A percentile compares a stretch with the other conserved stretches of the same genome.
Evolutionary conservation across 2,113 vertebrate species (phyloP).

Genomic region (Tragelaphus scriptus): DNA sequence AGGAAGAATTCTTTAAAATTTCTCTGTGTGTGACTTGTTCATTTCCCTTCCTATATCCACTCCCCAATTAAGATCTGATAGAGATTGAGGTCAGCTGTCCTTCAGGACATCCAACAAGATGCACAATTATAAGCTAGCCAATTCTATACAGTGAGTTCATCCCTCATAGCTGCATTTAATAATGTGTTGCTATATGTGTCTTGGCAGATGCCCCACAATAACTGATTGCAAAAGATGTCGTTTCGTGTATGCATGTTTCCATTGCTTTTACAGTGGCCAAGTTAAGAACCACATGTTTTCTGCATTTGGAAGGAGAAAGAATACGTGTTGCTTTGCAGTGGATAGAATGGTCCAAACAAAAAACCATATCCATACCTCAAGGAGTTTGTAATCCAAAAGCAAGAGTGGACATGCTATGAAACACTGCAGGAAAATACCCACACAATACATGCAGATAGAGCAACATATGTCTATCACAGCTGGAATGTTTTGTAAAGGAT

Average conservation of each 20-base stretch:
- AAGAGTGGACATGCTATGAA: slow-evolving; percentile 31
- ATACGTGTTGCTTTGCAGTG: background rate
- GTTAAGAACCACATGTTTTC: background rate
- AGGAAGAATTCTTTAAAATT: slow-evolving; percentile 2
- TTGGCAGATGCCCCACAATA: background rate
- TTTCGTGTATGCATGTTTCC: slow-evolving; percentile 11
- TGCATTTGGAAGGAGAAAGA: background rate
- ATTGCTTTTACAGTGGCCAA: background rate
- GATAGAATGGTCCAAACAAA: slow-evolving; percentile 12
- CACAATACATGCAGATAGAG: slow-evolving; percentile 42
- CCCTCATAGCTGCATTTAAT: slow-evolving; percentile 6
- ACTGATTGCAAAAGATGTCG: background rate
- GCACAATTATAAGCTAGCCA: background rate
- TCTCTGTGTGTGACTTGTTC: background rate
- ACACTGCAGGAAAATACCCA: slow-evolving; percentile 39
- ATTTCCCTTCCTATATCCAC: background rate
- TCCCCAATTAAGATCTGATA: slow-evolving; percentile 10
- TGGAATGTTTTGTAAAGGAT: slow-evolving; percentile 66
- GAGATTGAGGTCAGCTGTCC: background rate
- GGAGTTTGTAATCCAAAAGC: slow-evolving; percentile 45
- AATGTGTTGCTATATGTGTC: background rate
- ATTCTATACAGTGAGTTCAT: background rate
- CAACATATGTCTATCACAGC: slow-evolving; percentile 38
- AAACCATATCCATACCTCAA: background rate
- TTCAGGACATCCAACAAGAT: background rate